phyloP scores from a whole-genome alignment of 2,113 vertebrate species.

The Ctenodactylus gundi region DNA sequence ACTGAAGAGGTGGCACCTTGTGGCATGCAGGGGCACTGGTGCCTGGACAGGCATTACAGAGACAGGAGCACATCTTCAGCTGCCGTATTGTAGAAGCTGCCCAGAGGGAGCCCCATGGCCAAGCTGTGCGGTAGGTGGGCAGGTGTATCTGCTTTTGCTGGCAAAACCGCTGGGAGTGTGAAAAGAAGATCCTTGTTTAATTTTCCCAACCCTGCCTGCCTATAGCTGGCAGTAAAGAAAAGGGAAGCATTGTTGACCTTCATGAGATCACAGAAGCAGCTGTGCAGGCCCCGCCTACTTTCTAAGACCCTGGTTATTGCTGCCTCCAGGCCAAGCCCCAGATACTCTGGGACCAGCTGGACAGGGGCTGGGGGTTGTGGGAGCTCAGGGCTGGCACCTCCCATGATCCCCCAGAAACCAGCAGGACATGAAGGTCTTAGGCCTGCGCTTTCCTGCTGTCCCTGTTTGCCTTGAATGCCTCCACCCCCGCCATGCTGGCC shows the following conservation, averaged over 20 bases:
- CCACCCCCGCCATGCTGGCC: not conserved
- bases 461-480: not conserved
- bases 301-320: not conserved
- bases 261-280: slow-evolving; percentile 70
- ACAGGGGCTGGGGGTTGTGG: not conserved
- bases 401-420: not conserved
- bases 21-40: not conserved
- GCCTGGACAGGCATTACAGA: not conserved
- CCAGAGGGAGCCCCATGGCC: not conserved
- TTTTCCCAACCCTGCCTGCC: not conserved
- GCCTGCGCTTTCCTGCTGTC: not conserved
- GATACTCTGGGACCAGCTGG: not conserved
- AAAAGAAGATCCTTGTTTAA: not conserved
- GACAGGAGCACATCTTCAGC: not conserved
- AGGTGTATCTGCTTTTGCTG: not conserved
- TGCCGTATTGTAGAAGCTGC: not conserved
- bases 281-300: slow-evolving; percentile 52
- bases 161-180: not conserved
- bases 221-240: not conserved
- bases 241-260: slow-evolving; percentile 37
- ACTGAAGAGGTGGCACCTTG: not conserved
- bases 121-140: not conserved
- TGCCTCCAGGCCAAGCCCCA: not conserved
- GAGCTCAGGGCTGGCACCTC: not conserved
- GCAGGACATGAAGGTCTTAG: slow-evolving; percentile 50